phyloP scores from a whole-genome alignment of 2,888 invertebrate genomes.

The Cheilosia impressa region DNA sequence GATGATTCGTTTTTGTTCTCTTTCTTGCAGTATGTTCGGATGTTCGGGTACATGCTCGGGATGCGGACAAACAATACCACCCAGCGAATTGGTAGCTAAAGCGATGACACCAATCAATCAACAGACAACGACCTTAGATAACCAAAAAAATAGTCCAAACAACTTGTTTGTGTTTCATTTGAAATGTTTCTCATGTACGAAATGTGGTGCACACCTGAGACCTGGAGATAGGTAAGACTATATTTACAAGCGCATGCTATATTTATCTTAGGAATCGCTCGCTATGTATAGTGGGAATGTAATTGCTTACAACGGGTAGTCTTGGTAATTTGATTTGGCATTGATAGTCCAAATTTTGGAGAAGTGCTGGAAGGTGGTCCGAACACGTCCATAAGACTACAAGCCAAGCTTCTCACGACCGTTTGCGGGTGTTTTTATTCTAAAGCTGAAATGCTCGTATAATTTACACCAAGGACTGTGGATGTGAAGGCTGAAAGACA shows the following conservation, averaged over 20 bases:
- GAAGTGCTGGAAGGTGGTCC: too few species aligned
- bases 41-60: constrained; percentile 94
- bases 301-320: background rate
- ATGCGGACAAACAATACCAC: constrained; percentile 96
- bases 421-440: too few species aligned
- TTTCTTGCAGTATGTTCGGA: constrained; percentile 92
- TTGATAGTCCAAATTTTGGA: too few species aligned
- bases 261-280: too few species aligned
- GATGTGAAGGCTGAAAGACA: too few species aligned
- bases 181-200: constrained; percentile 97
- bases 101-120: constrained; percentile 79
- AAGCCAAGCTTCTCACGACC: too few species aligned
- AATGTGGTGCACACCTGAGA: constrained; percentile 94
- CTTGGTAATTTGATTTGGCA: background rate
- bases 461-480: too few species aligned
- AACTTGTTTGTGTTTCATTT: constrained; percentile 94
- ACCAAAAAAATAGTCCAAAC: constrained; percentile 84
- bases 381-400: too few species aligned
- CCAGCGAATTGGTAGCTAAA: constrained; percentile 96
- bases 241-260: background rate
- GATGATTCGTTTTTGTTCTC: constrained; percentile 56
- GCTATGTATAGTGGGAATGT: background rate
- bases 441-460: too few species aligned
- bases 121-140: constrained; percentile 83
- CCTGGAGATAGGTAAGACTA: constrained; percentile 92